These are phyloP conservation scores for Acrocephalus kingi DNA, from an alignment of 2,113 vertebrate genomes.

Conservation along the genomic window DNA sequence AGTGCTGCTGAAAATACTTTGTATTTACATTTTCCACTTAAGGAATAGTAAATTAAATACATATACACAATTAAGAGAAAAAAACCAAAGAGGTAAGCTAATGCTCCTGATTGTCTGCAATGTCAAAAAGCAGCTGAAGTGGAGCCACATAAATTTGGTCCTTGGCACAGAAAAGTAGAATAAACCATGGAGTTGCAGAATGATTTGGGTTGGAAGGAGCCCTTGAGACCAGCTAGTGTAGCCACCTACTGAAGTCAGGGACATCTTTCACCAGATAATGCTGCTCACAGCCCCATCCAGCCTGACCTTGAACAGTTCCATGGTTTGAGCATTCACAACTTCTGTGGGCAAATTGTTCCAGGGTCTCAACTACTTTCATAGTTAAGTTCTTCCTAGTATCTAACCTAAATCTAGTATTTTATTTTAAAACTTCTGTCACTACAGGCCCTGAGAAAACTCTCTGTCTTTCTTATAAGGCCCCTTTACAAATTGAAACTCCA, in stretches of 20 bases:
- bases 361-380: accelerated
- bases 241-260: accelerated
- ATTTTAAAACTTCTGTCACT: neutral
- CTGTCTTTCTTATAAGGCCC: neutral
- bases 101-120: neutral
- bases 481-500: neutral
- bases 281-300: neutral
- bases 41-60: neutral
- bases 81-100: neutral
- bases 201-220: neutral
- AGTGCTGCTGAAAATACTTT: neutral
- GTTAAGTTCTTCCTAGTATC: neutral
- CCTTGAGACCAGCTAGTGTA: neutral
- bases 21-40: neutral
- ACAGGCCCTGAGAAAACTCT: neutral
- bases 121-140: neutral
- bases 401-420: neutral
- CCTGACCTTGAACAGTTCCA: neutral
- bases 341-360: neutral
- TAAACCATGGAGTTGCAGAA: neutral
- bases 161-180: neutral
- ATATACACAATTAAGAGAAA: neutral
- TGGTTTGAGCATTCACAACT: accelerated
- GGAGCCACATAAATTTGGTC: neutral
- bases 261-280: neutral